phyloP scores from a whole-genome alignment of 1,140 invertebrate species.

The Bathynomus jamesi region DNA sequence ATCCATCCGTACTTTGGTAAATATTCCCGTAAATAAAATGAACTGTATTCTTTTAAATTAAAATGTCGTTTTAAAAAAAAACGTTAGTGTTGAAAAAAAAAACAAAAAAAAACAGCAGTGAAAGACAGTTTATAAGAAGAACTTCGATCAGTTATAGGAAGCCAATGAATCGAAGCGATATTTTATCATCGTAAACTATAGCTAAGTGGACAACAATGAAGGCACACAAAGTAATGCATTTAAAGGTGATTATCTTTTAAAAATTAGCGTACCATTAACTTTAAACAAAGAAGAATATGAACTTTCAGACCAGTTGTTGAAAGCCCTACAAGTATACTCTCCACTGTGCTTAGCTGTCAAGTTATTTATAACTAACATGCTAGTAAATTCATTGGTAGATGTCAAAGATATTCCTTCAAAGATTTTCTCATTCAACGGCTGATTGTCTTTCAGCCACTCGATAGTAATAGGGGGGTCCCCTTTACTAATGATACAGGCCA shows the following conservation, averaged over 20 bases:
- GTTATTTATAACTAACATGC: neutral
- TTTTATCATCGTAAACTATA: no score
- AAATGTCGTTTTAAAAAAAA: no score
- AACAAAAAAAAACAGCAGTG: no score
- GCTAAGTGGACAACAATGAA: neutral
- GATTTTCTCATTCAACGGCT: neutral
- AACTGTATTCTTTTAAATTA: no score
- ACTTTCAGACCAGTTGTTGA: neutral
- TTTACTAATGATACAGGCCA: conserved; percentile 2
- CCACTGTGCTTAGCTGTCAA: neutral
- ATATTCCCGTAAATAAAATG: no score
- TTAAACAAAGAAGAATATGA: neutral
- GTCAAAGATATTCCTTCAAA: neutral
- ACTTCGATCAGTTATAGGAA: no score
- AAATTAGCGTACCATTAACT: neutral
- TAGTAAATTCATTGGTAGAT: neutral
- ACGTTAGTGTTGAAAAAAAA: no score
- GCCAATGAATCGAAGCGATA: no score
- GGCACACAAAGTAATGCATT: neutral
- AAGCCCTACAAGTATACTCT: neutral
- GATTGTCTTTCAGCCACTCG: conserved; percentile 12
- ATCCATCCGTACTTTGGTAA: no score
- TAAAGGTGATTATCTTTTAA: neutral
- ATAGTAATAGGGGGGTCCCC: conserved; percentile 10
- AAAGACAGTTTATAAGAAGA: no score